A percentile compares a stretch with the other conserved stretches of the same genome.
Conservation (phyloP, 2,888 invertebrate genomes). For the Diabrotica balteata region DNA sequence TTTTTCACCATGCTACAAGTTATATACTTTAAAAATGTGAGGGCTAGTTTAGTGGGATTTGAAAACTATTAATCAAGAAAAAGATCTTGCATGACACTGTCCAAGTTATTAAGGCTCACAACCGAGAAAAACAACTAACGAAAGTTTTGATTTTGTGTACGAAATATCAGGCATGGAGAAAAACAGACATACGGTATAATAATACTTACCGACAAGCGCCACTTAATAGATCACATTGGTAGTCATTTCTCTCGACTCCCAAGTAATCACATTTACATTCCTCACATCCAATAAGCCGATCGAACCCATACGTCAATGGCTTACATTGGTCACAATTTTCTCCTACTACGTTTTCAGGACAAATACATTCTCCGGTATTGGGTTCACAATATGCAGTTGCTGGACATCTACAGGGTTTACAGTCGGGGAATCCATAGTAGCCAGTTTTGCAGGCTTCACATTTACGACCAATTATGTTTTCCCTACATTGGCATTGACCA, state of each 20-base stretch:
- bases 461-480: conserved; percentile 90
- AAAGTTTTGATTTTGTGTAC: too few relatives aligned
- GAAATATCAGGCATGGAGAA: too few relatives aligned
- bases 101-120: too few relatives aligned
- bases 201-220: conserved; percentile 81
- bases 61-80: too few relatives aligned
- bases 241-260: conserved; percentile 76
- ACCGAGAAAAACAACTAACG: too few relatives aligned
- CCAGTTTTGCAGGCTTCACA: conserved; percentile 86
- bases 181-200: conserved; percentile 7
- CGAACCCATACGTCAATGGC: conserved; percentile 88
- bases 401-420: conserved; percentile 87
- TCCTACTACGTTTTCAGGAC: conserved; percentile 90
- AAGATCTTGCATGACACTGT: too few relatives aligned
- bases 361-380: conserved; percentile 79
- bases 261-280: conserved; percentile 88
- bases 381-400: conserved; percentile 82
- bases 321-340: conserved; percentile 89
- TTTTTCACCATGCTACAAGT: too few relatives aligned
- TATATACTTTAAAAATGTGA: too few relatives aligned
- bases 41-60: too few relatives aligned
- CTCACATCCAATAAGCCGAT: conserved; percentile 94
- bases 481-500: conserved; percentile 93
- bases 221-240: conserved; percentile 87
- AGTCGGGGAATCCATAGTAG: conserved; percentile 95